Evolutionary conservation across 2,888 invertebrate genomes (phyloP).

Genomic region (Callosobruchus maculatus): DNA sequence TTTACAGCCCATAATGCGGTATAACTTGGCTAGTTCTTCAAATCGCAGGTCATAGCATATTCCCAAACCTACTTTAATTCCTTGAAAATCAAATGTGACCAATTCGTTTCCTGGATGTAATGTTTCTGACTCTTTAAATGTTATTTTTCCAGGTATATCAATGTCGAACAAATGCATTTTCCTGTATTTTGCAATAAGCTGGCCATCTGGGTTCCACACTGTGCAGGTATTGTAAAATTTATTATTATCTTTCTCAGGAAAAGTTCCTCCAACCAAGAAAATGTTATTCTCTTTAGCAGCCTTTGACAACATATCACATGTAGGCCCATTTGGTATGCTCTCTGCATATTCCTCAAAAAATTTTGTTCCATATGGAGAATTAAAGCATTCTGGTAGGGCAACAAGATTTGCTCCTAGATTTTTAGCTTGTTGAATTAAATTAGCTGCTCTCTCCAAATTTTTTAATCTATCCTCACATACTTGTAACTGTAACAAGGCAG

Average conservation of each 20-base stretch:
- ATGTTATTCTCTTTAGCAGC: constrained; percentile 74
- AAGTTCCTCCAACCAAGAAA: constrained; percentile 84
- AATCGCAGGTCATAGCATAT: constrained; percentile 95
- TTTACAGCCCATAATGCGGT: constrained; percentile 71
- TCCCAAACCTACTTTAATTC: constrained; percentile 79
- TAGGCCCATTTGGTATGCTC: constrained; percentile 72
- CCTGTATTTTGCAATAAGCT: constrained; percentile 74
- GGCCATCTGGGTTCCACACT: constrained; percentile 76
- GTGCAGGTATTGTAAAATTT: constrained; percentile 82
- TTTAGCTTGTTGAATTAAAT: constrained; percentile 65
- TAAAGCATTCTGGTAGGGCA: constrained; percentile 85
- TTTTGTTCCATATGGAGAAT: constrained; percentile 87
- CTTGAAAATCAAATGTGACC: constrained; percentile 68
- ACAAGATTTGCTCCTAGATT: constrained; percentile 62
- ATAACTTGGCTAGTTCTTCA: constrained; percentile 78
- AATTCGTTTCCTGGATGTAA: constrained; percentile 72
- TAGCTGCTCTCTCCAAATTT: constrained; percentile 72
- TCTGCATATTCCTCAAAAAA: constrained; percentile 80
- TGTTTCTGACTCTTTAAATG: constrained; percentile 87
- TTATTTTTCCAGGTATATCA: constrained; percentile 88
- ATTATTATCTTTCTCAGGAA: constrained; percentile 70
- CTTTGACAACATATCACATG: constrained; percentile 65
- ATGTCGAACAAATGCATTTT: constrained; percentile 97
- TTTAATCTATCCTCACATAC: constrained; percentile 71
- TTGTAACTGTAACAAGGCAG: constrained; percentile 80